Evolutionary conservation across 1,140 invertebrate genomes (phyloP).

Genomic region (Araneus ventricosus): DNA sequence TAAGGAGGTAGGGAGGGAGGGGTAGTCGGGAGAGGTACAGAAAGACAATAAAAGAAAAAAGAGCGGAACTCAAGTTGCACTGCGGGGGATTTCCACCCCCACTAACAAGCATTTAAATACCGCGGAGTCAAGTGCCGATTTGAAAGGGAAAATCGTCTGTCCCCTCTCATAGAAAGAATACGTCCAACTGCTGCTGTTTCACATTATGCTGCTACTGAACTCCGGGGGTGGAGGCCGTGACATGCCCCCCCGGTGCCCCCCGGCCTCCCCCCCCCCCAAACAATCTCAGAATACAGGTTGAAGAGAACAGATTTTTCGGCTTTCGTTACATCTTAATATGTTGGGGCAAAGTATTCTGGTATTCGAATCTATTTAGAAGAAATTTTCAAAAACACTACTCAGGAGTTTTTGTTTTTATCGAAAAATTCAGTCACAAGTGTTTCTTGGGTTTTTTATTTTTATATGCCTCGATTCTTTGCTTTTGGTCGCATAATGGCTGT

Average conservation of each 20-base stretch:
- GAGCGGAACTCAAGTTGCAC: background rate
- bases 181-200: constrained; percentile 52
- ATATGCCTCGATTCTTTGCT: background rate
- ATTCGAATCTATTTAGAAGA: constrained; percentile 25
- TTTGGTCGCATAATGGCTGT: background rate
- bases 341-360: constrained; percentile 24
- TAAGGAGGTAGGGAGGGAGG: background rate
- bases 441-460: background rate
- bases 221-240: background rate
- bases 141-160: constrained; percentile 70
- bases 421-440: background rate
- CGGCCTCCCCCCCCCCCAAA: background rate
- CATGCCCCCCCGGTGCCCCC: background rate
- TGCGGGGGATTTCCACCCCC: constrained; percentile 29
- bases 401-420: background rate
- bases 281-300: background rate
- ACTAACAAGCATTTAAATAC: constrained; percentile 71
- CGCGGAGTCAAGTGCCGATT: constrained; percentile 59
- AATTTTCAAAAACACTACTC: background rate
- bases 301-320: constrained; percentile 13
- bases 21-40: background rate
- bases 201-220: constrained; percentile 45
- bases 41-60: constrained; percentile 32
- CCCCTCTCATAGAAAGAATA: constrained; percentile 53
- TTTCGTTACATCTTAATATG: constrained; percentile 50